Base-by-base conservation (phyloP, 1,140 invertebrate genomes). In the Coboldia fuscipes region DNA sequence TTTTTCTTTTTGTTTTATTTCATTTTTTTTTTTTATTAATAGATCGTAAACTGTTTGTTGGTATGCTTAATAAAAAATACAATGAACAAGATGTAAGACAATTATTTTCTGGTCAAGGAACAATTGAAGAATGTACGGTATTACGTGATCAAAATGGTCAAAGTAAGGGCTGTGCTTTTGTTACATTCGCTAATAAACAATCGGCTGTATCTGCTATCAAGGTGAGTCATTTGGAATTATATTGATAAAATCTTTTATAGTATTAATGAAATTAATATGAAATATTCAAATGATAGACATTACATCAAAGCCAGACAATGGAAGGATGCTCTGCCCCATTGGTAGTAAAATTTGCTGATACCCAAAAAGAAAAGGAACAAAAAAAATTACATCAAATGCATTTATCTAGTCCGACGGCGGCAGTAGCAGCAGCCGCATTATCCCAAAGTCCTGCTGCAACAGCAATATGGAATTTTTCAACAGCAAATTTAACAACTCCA, bases 241-340 rank as follows among this genome's bases (percentile, higher is more conserved):
- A 30, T 30, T 30, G 14, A 16, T 12, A 23, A 23, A 23, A 23
- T 23, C 12, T 23, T 6, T 23, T 23, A 23, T 23, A 23, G 6
- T 23, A 12, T 12, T 23, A 23, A 23, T 23, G 6, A 23, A 23
- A 23, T 23, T 7, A 23, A 7, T 7, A 23, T 7, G 6, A 23
- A 23, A 7, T 23, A 23, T 12, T 23, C 6, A 7, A 7, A 23
- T 40, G 43, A 2, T 54, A 68, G 71, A 68, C 75, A 43, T 76
- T 97, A 58, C 90, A 97, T 64, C 92, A 97, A 61, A 94, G 89
- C 46, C 84, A 89, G 58, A 97, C 89, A 39, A 96, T 97, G 89
- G 93, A 97, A 63, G 90, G 88, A 16, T 97, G 92, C 56, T 90
- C 85, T 33, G 90, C 89, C 40, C 92, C 93, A 9, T 58, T 98